Conservation (phyloP, 92 coral and sea anemone species). For the Porites rus region DNA sequence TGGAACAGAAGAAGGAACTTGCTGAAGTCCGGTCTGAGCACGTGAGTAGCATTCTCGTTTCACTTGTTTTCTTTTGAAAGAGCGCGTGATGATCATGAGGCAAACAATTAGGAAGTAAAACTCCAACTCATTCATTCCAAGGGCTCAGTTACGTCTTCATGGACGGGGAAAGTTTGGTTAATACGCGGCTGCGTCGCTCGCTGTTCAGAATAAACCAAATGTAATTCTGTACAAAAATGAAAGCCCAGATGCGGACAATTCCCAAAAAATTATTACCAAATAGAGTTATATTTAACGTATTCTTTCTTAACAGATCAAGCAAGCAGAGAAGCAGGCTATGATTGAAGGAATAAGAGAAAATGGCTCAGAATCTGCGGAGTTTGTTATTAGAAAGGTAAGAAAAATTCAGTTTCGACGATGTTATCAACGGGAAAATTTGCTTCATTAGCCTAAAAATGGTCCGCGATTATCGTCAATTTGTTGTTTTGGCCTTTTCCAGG, state of each 20-base stretch:
- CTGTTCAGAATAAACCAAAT: too few relatives aligned
- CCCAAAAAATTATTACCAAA: neutral
- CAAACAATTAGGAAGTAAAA: too few relatives aligned
- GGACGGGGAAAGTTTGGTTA: too few relatives aligned
- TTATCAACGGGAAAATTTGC: neutral
- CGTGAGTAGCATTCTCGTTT: constrained; percentile 54
- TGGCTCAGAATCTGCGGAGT: constrained; percentile 95
- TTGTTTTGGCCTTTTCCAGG: constrained; percentile 43
- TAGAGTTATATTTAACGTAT: neutral
- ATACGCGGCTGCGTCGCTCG: too few relatives aligned
- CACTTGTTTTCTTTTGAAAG: neutral
- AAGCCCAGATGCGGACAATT: neutral
- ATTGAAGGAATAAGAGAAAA: constrained; percentile 96
- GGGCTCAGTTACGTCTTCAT: too few relatives aligned
- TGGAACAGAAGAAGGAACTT: constrained; percentile 96
- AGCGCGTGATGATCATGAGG: neutral
- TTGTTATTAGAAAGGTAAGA: constrained; percentile 95
- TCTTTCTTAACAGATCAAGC: constrained; percentile 77
- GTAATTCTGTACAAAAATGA: neutral
- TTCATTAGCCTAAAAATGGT: too few relatives aligned
- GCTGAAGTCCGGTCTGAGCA: constrained; percentile 93
- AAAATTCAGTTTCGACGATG: neutral
- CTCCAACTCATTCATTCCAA: too few relatives aligned
- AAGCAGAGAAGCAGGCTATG: constrained; percentile 97
- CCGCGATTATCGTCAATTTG: neutral